Conservation (phyloP, 2,113 vertebrate species). For the Pleuronectes platessa region DNA sequence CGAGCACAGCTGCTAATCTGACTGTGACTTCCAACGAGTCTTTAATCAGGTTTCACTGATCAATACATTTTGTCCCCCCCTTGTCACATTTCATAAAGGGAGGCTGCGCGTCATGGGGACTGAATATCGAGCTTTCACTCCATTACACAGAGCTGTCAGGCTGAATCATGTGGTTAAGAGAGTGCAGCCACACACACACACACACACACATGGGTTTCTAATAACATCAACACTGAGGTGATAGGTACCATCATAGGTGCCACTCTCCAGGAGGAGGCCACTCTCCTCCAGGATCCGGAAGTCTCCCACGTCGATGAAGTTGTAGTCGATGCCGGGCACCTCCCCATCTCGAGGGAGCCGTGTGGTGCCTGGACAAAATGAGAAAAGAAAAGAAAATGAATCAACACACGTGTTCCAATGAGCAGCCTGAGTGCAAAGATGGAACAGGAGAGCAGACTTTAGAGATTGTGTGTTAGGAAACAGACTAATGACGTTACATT, state of each 20-base stretch:
- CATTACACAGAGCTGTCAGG: slow-evolving; percentile 22
- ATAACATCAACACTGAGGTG: background rate
- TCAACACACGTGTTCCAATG: background rate
- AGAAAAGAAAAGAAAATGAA: background rate
- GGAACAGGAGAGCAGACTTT: background rate
- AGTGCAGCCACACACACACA: background rate
- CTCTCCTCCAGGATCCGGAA: slow-evolving; percentile 97
- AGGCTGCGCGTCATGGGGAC: slow-evolving; percentile 30
- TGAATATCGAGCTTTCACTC: slow-evolving; percentile 32
- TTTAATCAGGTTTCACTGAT: slow-evolving; percentile 57
- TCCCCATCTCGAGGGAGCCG: slow-evolving; percentile 95
- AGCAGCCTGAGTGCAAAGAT: background rate
- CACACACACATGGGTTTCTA: background rate
- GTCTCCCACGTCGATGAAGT: slow-evolving; percentile 96
- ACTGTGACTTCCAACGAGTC: slow-evolving; percentile 42
- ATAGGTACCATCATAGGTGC: slow-evolving; percentile 93
- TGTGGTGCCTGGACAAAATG: slow-evolving; percentile 88
- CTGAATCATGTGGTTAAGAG: slow-evolving; percentile 13
- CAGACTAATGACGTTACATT: background rate
- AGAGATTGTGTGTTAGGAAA: background rate
- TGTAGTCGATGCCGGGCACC: slow-evolving; percentile 98
- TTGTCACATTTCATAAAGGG: slow-evolving; percentile 42
- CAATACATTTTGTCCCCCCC: slow-evolving; percentile 45
- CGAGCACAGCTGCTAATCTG: slow-evolving; percentile 34
- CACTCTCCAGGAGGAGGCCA: slow-evolving; percentile 95